These are phyloP conservation scores for Fulmarus glacialis DNA, from an alignment of 2,113 vertebrate species.

Conservation along the genomic window DNA sequence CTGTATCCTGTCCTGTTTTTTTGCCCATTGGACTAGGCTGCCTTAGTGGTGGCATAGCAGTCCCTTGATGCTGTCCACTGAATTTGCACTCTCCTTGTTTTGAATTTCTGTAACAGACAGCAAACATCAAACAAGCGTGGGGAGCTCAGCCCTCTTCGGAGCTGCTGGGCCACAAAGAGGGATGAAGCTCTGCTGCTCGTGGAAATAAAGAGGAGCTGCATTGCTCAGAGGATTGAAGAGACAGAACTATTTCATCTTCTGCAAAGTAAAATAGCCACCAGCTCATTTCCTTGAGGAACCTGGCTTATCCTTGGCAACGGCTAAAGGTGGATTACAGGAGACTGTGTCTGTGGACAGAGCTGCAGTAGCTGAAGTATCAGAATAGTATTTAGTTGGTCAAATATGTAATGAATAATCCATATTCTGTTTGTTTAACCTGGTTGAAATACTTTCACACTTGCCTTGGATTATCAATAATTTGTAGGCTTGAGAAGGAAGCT, in stretches of 20 bases:
- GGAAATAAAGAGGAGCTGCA: constrained; percentile 46
- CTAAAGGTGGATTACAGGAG: not conserved
- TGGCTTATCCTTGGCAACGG: not conserved
- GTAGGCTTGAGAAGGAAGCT: not conserved
- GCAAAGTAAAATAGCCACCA: not conserved
- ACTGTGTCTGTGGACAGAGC: not conserved
- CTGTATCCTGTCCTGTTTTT: not conserved
- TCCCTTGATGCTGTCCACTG: not conserved
- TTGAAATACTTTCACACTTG: not conserved
- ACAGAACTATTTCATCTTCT: constrained; percentile 16
- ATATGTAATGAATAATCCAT: not conserved
- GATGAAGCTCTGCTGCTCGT: constrained; percentile 55
- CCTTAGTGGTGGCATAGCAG: not conserved
- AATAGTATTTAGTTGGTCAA: not conserved
- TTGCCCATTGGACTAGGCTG: not conserved
- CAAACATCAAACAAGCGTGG: not conserved
- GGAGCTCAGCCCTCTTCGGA: not conserved
- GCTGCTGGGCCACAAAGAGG: not conserved
- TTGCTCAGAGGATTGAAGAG: constrained; percentile 38
- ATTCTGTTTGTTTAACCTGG: not conserved
- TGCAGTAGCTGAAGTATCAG: not conserved
- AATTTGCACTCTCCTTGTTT: not conserved
- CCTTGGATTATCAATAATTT: not conserved
- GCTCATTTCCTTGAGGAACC: not conserved
- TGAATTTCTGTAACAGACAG: not conserved